Evolutionary conservation across 2,113 vertebrate species (phyloP).

Genomic region (Psittacus erithacus): DNA sequence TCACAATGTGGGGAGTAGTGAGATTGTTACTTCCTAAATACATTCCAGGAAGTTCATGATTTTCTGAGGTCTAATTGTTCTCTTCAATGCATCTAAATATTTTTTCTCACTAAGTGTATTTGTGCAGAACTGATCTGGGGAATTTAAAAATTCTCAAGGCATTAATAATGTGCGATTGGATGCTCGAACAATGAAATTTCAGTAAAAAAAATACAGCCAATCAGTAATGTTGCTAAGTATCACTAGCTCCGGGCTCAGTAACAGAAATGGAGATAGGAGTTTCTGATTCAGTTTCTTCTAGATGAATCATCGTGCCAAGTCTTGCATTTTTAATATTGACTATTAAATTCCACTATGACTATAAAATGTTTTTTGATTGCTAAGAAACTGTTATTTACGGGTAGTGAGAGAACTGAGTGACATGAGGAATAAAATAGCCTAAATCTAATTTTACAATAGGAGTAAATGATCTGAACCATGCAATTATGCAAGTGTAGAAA

Average conservation of each 20-base stretch:
- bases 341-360: neutral
- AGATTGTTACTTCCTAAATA: neutral
- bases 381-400: constrained; percentile 16
- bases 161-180: neutral
- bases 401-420: neutral
- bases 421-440: neutral
- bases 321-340: neutral
- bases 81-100: neutral
- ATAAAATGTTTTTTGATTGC: constrained; percentile 8
- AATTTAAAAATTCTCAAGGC: neutral
- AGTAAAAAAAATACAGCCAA: neutral
- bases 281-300: constrained; percentile 1
- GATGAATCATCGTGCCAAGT: neutral
- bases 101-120: neutral
- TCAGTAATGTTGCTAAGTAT: neutral
- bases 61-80: neutral
- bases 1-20: neutral
- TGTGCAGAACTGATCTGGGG: neutral
- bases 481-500: constrained; percentile 13
- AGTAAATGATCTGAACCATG: neutral
- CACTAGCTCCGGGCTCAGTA: neutral
- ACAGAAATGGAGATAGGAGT: neutral
- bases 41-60: neutral
- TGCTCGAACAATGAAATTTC: neutral
- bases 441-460: neutral